Percentiles rank a stretch among this genome's conserved stretches.
phyloP scores from a whole-genome alignment of 2,888 invertebrate genomes.

The Cotesia congregata region DNA sequence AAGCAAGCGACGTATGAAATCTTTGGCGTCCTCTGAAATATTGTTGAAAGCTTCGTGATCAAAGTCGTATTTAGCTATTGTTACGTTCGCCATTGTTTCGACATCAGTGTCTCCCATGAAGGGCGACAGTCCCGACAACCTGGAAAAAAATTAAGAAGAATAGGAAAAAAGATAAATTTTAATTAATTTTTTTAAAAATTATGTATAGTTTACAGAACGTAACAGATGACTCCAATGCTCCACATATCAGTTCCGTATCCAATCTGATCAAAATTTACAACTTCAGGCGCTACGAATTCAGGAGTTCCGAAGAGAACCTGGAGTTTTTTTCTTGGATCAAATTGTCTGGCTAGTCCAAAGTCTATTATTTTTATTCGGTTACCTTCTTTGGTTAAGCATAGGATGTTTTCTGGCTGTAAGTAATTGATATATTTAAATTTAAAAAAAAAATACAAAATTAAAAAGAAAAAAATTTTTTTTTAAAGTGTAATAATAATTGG shows the following conservation, averaged over 20 bases:
- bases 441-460: conserved; percentile 8
- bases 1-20: conserved; percentile 93
- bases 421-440: neutral
- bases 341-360: conserved; percentile 95
- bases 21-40: conserved; percentile 94
- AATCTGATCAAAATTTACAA: conserved; percentile 98
- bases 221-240: conserved; percentile 98
- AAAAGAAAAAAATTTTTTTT: conserved; percentile 1
- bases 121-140: conserved; percentile 95
- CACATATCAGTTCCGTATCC: conserved; percentile 98
- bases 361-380: conserved; percentile 99
- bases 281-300: conserved; percentile 99
- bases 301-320: conserved; percentile 98
- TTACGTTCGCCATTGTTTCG: conserved; percentile 99
- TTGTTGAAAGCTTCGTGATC: conserved; percentile 97
- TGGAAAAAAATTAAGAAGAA: conserved; percentile 66
- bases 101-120: conserved; percentile 99
- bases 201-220: conserved; percentile 89
- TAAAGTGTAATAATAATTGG: too few relatives aligned
- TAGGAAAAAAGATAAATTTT: neutral
- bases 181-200: conserved; percentile 33
- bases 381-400: conserved; percentile 95
- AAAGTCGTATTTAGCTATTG: conserved; percentile 96
- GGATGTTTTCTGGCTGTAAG: conserved; percentile 94
- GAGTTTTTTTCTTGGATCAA: conserved; percentile 91